Conservation (phyloP, 2,113 vertebrate genomes). For the Saccopteryx bilineata region DNA sequence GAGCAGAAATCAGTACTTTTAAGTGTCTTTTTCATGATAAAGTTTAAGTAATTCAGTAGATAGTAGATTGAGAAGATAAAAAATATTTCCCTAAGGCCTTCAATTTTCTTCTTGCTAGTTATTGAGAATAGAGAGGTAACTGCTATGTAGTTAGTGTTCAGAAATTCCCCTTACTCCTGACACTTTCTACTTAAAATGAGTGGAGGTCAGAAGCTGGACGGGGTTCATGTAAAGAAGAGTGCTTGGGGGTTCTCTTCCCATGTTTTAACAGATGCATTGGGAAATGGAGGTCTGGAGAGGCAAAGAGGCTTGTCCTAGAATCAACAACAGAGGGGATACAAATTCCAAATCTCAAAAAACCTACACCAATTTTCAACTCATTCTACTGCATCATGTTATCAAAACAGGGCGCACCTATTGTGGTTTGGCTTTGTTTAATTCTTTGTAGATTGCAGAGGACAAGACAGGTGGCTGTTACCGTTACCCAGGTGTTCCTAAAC, state of each 20-base stretch:
- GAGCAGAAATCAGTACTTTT: not conserved
- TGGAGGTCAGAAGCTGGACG: not conserved
- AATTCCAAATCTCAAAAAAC: constrained; percentile 2
- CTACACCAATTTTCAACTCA: not conserved
- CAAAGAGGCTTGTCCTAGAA: not conserved
- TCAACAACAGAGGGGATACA: not conserved
- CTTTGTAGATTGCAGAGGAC: not conserved
- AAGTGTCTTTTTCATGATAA: not conserved
- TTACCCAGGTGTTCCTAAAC: not conserved
- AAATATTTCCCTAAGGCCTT: not conserved
- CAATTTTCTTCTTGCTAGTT: constrained; percentile 5
- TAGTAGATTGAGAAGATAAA: constrained; percentile 30
- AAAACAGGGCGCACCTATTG: not conserved
- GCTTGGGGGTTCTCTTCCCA: not conserved
- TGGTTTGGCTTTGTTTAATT: constrained; percentile 45
- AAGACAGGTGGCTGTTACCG: not conserved
- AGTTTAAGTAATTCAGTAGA: constrained; percentile 27
- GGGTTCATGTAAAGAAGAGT: not conserved
- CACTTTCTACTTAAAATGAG: not conserved
- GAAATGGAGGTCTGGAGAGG: not conserved
- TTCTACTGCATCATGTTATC: not conserved
- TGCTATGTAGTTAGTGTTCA: not conserved
- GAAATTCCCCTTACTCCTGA: not conserved
- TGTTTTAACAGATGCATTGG: not conserved
- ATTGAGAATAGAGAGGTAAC: not conserved